Conservation (phyloP, 2,888 invertebrate species). For the Erynnis tages region DNA sequence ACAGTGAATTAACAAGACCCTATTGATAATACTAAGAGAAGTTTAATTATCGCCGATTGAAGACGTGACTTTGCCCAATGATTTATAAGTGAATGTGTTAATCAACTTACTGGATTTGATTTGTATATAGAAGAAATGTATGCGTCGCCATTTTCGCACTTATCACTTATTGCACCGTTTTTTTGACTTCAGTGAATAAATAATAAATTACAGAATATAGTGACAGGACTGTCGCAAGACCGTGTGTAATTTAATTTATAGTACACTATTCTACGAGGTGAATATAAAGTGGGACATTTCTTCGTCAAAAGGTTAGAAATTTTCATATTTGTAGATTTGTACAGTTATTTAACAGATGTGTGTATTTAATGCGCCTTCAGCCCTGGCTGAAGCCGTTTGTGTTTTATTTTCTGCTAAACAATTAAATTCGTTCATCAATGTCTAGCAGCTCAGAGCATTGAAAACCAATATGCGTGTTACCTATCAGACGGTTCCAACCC, state of each 20-base stretch:
- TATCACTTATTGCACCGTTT: conserved; percentile 34
- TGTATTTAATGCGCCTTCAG: conserved; percentile 1
- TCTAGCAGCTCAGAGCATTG: too few species aligned
- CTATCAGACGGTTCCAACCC: not conserved
- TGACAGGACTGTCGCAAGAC: not conserved
- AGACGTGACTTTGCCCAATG: not conserved
- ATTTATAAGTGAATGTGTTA: conserved; percentile 6
- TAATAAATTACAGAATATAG: conserved; percentile 6
- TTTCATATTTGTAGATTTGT: conserved; percentile 11
- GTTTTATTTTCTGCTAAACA: not conserved
- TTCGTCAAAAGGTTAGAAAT: conserved; percentile 44
- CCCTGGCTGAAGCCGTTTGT: not conserved
- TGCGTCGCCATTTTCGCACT: conserved; percentile 55
- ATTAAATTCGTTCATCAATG: too few species aligned
- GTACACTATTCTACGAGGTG: conserved; percentile 30
- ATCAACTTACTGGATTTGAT: conserved; percentile 19
- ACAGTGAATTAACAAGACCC: conserved; percentile 20
- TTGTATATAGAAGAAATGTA: conserved; percentile 35
- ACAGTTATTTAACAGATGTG: not conserved
- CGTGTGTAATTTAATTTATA: conserved; percentile 32
- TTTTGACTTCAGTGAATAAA: conserved; percentile 29
- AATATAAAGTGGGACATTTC: conserved; percentile 37
- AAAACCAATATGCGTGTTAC: not conserved
- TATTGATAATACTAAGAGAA: conserved; percentile 10
- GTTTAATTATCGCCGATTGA: not conserved